These are phyloP conservation scores for Sylvilagus floridanus DNA, from an alignment of 2,797 vertebrate genomes.

Conservation along the genomic window DNA sequence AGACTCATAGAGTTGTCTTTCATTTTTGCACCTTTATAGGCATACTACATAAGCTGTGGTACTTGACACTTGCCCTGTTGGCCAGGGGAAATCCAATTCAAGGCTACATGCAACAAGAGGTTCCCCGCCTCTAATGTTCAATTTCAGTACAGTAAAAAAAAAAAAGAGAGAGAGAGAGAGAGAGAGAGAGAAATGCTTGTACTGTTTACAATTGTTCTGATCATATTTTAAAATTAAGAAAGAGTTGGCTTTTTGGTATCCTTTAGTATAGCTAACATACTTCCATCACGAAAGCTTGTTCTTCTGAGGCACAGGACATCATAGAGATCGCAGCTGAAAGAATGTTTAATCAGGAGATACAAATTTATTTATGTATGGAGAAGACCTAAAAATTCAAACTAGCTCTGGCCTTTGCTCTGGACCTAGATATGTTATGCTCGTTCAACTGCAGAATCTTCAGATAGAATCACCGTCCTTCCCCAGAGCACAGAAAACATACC, in stretches of 20 bases:
- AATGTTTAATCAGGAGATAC: constrained; percentile 39
- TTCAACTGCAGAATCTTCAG: too few species aligned
- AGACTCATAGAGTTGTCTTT: constrained; percentile 30
- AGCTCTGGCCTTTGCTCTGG: too few species aligned
- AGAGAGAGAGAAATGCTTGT: background rate
- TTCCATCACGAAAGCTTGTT: constrained; percentile 35
- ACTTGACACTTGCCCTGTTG: background rate
- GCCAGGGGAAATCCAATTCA: constrained; percentile 9
- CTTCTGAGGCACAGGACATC: background rate
- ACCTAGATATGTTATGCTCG: too few species aligned
- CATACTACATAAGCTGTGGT: background rate
- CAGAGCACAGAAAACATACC: background rate
- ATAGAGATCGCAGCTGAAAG: constrained; percentile 12
- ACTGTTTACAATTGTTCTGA: background rate
- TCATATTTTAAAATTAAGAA: constrained; percentile 48
- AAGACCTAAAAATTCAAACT: constrained; percentile 34
- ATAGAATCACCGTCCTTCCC: too few species aligned
- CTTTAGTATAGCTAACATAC: background rate
- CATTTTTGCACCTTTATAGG: background rate
- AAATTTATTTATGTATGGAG: background rate
- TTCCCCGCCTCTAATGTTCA: background rate
- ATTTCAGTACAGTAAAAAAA: constrained; percentile 32
- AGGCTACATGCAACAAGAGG: background rate
- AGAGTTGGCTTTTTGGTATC: background rate
- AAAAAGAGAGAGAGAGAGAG: background rate